Conservation (phyloP, 2,797 vertebrate genomes). For the Premnoplex brunnescens region DNA sequence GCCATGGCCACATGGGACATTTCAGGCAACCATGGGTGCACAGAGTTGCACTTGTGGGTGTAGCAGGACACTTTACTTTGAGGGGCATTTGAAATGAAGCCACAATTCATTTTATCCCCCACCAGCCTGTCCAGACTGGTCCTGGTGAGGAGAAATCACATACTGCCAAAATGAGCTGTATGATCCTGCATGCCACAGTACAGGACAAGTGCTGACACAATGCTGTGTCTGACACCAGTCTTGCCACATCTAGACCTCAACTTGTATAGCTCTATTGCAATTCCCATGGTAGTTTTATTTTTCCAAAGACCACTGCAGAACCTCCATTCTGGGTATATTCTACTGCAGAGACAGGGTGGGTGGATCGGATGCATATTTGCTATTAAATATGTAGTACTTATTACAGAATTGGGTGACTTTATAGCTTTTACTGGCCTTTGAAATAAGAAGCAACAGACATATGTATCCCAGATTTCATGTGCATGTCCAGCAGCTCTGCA, state of each 20-base stretch:
- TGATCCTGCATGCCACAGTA: not conserved
- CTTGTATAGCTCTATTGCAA: not conserved
- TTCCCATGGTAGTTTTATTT: not conserved
- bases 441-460: not conserved
- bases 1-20: rapidly evolving
- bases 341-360: not conserved
- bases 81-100: rapidly evolving
- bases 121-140: not conserved
- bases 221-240: not conserved
- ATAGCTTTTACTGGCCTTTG: not conserved
- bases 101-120: not conserved
- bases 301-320: not conserved
- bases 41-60: rapidly evolving
- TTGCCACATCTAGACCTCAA: not conserved
- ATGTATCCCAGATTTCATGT: not conserved
- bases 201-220: not conserved
- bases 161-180: not conserved
- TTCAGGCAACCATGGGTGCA: not conserved
- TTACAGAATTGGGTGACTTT: not conserved
- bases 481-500: not conserved
- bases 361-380: not conserved
- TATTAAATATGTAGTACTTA: not conserved
- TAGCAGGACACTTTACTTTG: not conserved
- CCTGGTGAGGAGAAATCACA: not conserved
- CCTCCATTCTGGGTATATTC: not conserved